phyloP scores from a whole-genome alignment of 2,888 invertebrate genomes.

The Acanthosepion lycidas region DNA sequence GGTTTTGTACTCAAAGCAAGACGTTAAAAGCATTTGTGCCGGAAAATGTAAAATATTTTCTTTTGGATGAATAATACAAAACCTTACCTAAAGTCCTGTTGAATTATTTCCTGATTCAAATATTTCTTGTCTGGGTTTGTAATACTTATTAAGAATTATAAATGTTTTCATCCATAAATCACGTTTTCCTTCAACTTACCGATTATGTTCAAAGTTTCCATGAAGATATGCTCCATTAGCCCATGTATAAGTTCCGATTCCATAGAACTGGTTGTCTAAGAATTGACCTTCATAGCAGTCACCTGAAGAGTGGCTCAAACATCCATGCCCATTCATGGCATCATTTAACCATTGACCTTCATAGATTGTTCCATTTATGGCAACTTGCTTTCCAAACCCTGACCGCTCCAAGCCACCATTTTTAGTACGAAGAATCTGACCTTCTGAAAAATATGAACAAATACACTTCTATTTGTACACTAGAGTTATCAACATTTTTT shows the following conservation, averaged over 20 bases:
- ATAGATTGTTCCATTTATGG: constrained; percentile 68
- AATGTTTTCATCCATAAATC: neutral
- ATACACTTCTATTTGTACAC: neutral
- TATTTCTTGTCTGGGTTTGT: too few relatives aligned
- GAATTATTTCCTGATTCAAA: too few relatives aligned
- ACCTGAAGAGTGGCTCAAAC: constrained; percentile 66
- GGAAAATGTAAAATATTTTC: too few relatives aligned
- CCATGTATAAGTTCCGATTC: constrained; percentile 71
- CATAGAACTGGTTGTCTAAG: constrained; percentile 72
- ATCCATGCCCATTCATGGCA: constrained; percentile 73
- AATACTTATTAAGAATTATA: too few relatives aligned
- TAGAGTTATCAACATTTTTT: neutral
- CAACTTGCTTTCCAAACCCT: constrained; percentile 68
- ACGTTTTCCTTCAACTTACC: constrained; percentile 56
- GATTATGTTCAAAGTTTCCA: constrained; percentile 73
- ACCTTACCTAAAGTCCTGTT: too few relatives aligned
- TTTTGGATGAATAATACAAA: too few relatives aligned
- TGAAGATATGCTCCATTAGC: constrained; percentile 72
- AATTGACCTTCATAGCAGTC: constrained; percentile 72
- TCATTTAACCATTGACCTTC: constrained; percentile 70
- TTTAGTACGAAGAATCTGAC: constrained; percentile 66
- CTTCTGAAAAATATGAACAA: constrained; percentile 62
- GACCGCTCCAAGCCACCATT: constrained; percentile 67
- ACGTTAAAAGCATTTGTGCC: too few relatives aligned
- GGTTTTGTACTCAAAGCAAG: too few relatives aligned